Evolutionary conservation across 2,113 vertebrate genomes (phyloP), one percentile per base, ranked within the genome.

Genomic region (Pungitius pungitius): DNA sequence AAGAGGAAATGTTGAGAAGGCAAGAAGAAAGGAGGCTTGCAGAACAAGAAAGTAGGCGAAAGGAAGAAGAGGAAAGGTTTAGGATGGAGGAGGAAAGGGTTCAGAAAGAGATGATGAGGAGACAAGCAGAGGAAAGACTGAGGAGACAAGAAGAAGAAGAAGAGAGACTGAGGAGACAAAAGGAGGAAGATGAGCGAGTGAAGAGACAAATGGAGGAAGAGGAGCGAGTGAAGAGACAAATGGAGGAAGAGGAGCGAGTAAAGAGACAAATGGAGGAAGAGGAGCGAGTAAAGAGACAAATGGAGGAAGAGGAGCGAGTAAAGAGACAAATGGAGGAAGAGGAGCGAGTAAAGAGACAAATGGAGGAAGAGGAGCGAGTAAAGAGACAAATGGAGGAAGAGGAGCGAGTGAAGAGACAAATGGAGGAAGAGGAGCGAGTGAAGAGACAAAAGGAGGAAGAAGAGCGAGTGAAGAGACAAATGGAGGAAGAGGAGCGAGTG

Each of bases 11-110:
- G 22, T 18, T 59, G 2, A 70, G 24, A 45, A 73, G 11, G 2
- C 39, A 54, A 6, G 51, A 40, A 40, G 39, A 47, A 26, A 27
- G 58, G 30, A 77, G 18, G 12, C 33, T 20, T 8, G 10, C 39
- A 18, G 63, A 33, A 22, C 47, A 67, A 17, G 20, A n/a, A 26
- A 61, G n/a, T 1, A 70, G n/a, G 24, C 30, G 0, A 39, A 33
- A 57, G 15, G 43, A 39, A 71, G 30, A 75, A 67, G 72, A 85
- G 35, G 73, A 75, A n/a, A 66, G 43, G 55, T n/a, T 6, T 0
- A 37, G 11, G 24, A 35, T 26, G 1, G 27, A 64, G 5, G 22
- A 43, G 9, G 39, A 12, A 18, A 54, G 30, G 8, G 42, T 10
- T 20, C 15, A 30, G 13, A 40, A 74, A 27, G 45, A 40, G 35